phyloP scores from a whole-genome alignment of 2,888 invertebrate species.

The Petrophora chlorosata region DNA sequence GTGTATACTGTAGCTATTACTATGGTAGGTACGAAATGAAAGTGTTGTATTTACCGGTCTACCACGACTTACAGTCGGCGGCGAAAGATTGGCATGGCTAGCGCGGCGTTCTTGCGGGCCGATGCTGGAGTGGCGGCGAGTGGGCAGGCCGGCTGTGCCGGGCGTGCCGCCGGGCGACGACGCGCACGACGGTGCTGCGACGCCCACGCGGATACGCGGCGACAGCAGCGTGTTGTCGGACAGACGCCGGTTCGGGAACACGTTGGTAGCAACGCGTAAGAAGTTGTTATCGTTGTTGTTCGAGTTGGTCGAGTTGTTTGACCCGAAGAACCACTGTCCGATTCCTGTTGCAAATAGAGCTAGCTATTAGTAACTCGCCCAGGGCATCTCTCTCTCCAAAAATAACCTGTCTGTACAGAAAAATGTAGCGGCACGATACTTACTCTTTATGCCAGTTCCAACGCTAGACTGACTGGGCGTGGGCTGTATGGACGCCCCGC shows the following conservation, averaged over 20 bases:
- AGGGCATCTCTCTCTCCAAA: no score
- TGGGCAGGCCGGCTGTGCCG: slow-evolving; percentile 90
- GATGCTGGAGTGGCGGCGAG: slow-evolving; percentile 95
- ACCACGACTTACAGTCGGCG: slow-evolving; percentile 90
- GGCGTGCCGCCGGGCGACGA: slow-evolving; percentile 90
- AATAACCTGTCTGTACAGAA: no score
- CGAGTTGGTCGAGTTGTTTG: slow-evolving; percentile 88
- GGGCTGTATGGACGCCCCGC: slow-evolving; percentile 59
- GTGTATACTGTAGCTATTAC: background rate
- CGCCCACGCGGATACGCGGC: slow-evolving; percentile 93
- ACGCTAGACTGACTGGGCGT: slow-evolving; percentile 24
- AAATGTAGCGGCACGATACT: no score
- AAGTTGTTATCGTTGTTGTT: slow-evolving; percentile 89
- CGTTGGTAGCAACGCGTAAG: slow-evolving; percentile 89
- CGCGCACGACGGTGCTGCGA: slow-evolving; percentile 94
- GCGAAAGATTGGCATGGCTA: slow-evolving; percentile 93
- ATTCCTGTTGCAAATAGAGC: slow-evolving; percentile 59
- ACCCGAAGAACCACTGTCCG: slow-evolving; percentile 93
- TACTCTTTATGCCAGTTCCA: slow-evolving; percentile 43
- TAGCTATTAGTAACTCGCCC: background rate
- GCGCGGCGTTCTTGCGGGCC: slow-evolving; percentile 94
- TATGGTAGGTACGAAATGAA: background rate
- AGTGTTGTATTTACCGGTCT: background rate
- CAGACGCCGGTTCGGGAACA: slow-evolving; percentile 93
- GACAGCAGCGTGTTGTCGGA: slow-evolving; percentile 97